Conservation (phyloP, 2,888 invertebrate species). For the Anthophora plumipes region DNA sequence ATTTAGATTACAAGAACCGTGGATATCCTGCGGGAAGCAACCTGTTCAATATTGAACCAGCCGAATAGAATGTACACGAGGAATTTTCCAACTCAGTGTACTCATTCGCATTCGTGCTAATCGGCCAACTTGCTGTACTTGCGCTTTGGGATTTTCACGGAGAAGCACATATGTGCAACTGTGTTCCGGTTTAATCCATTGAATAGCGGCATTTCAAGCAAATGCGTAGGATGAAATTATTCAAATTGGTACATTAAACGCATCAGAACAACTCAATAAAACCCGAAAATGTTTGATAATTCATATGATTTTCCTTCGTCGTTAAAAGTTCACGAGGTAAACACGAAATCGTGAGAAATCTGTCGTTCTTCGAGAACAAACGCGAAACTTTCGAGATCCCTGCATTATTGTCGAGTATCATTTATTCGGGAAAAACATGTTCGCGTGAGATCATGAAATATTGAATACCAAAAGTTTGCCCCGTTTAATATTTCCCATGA, state of each 20-base stretch:
- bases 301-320: not conserved
- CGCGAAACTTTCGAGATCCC: not conserved
- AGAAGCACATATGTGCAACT: not conserved
- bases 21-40: not conserved
- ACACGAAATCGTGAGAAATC: not conserved
- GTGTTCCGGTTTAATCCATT: not conserved
- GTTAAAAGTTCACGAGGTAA: not conserved
- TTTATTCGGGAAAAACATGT: not conserved
- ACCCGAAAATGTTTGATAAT: not conserved
- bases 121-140: not conserved
- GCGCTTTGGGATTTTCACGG: not conserved
- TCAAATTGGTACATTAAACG: not conserved
- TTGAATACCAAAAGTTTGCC: not conserved
- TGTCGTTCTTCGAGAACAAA: not conserved
- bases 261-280: not conserved
- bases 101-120: not conserved
- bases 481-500: not conserved
- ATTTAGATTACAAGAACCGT: not conserved
- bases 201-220: not conserved
- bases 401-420: slow-evolving; percentile 1
- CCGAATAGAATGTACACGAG: not conserved
- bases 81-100: slow-evolving; percentile 2
- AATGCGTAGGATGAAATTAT: not conserved
- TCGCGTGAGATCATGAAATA: not conserved
- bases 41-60: not conserved